phyloP scores from a whole-genome alignment of 2,888 invertebrate genomes.

The Pharmacophagus antenor region DNA sequence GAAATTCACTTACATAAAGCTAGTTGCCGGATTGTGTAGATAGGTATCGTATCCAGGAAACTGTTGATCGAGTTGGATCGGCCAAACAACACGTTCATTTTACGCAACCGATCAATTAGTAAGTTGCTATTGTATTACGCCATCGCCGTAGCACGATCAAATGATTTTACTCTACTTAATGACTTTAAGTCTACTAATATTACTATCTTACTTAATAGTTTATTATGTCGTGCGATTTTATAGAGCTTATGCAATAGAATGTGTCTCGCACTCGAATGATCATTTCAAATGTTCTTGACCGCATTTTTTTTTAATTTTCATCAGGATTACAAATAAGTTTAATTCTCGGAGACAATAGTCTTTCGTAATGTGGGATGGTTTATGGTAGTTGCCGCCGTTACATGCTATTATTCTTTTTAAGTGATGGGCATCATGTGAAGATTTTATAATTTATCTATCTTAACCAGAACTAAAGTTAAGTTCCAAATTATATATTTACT shows the following conservation, averaged over 20 bases:
- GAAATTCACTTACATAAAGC: constrained; percentile 38
- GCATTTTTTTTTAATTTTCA: constrained; percentile 44
- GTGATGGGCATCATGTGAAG: constrained; percentile 46
- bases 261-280: constrained; percentile 14
- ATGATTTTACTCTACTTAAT: constrained; percentile 56
- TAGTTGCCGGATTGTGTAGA: constrained; percentile 35
- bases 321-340: constrained; percentile 36
- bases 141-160: constrained; percentile 54
- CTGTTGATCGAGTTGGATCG: constrained; percentile 49
- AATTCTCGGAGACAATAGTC: constrained; percentile 38
- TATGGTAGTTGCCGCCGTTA: constrained; percentile 43
- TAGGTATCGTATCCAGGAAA: constrained; percentile 64
- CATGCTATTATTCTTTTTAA: constrained; percentile 40
- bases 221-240: constrained; percentile 42
- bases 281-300: constrained; percentile 53
- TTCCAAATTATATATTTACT: no score
- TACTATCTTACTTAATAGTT: constrained; percentile 4
- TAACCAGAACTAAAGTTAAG: background rate
- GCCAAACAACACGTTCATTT: constrained; percentile 53
- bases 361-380: constrained; percentile 43
- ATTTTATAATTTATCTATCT: constrained; percentile 37
- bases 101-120: constrained; percentile 77
- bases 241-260: constrained; percentile 32
- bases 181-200: constrained; percentile 30
- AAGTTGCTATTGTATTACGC: constrained; percentile 68